Base-by-base conservation (phyloP, 2,797 vertebrate species). In the Staurois parvus region DNA sequence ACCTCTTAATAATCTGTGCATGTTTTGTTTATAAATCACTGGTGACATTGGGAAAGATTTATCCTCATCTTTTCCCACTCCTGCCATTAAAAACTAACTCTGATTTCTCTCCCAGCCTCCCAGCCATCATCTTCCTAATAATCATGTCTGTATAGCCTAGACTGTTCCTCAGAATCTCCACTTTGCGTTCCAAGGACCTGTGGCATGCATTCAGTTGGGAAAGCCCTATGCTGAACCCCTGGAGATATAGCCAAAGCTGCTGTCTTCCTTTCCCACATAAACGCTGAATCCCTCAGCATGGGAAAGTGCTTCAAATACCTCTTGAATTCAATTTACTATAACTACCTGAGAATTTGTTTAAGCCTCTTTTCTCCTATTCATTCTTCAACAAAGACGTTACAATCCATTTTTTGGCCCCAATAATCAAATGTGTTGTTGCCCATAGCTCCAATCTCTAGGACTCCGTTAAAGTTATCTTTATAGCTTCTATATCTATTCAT, bases 1-100 rank as follows among this genome's bases (percentile, higher is more conserved):
- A 29, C n/a, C 64, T 66, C 62, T 66, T 66, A 66, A 66, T 66
- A 66, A 15, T 9, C 64, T 66, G 2, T 29, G 64, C 26, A 29
- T 66, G 64, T 66, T 66, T 66, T 66, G 9, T 29, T 66, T 66
- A 66, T 66, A 66, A 66, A 66, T 66, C 64, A 66, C 17, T 66
- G 28, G 26, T 66, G 64, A 66, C 64, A 66, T 11, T 29, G n/a
- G 28, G 64, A 29, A 66, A 4, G 10, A 29, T 66, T 26, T 64
- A 64, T 64, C n/a, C 62, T 12, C 9, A 28, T 64, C 64, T 66
- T 66, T 66, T 66, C 64, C 64, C 64, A 66, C n/a, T 66, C n/a
- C 26, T 29, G 64, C 64, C 26, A 66, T 66, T 13, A 28, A 66
- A 66, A 28, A 66, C n/a, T 24, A 66, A 26, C 26, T 66, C 64